phyloP scores from a whole-genome alignment of 2,113 vertebrate species.

The Ammodytes marinus region DNA sequence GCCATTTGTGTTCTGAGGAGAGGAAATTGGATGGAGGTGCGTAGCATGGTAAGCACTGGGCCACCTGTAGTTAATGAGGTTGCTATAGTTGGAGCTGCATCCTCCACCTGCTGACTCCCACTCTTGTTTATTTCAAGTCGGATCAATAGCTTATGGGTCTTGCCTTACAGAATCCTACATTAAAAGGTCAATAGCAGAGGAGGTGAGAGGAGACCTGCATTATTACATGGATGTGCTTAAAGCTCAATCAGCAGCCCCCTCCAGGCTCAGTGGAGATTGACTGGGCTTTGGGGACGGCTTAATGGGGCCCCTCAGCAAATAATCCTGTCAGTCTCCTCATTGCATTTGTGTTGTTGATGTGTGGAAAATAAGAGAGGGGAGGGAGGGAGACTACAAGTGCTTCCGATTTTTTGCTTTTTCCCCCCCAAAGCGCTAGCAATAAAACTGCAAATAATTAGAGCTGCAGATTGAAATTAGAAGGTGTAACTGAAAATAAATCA shows the following conservation, averaged over 20 bases:
- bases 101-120: conserved; percentile 42
- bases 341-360: not conserved
- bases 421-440: not conserved
- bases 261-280: conserved; percentile 36
- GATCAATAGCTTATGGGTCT: conserved; percentile 69
- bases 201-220: conserved; percentile 31
- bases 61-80: conserved; percentile 63
- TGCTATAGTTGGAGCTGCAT: conserved; percentile 38
- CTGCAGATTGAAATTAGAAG: conserved; percentile 13
- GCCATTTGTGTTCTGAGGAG: conserved; percentile 28
- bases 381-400: conserved; percentile 8
- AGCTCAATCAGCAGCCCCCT: conserved; percentile 46
- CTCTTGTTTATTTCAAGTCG: conserved; percentile 51
- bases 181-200: conserved; percentile 63
- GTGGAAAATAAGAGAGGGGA: not conserved
- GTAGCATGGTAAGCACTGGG: not conserved
- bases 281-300: conserved; percentile 38
- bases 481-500: conserved; percentile 1
- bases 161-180: conserved; percentile 29
- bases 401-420: not conserved
- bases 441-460: conserved; percentile 16
- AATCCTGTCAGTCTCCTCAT: conserved; percentile 14
- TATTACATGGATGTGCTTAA: conserved; percentile 65
- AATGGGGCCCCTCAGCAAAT: conserved; percentile 17
- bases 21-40: conserved; percentile 48